Base-by-base conservation (phyloP, 1,140 invertebrate genomes). In the Conus betulinus region DNA sequence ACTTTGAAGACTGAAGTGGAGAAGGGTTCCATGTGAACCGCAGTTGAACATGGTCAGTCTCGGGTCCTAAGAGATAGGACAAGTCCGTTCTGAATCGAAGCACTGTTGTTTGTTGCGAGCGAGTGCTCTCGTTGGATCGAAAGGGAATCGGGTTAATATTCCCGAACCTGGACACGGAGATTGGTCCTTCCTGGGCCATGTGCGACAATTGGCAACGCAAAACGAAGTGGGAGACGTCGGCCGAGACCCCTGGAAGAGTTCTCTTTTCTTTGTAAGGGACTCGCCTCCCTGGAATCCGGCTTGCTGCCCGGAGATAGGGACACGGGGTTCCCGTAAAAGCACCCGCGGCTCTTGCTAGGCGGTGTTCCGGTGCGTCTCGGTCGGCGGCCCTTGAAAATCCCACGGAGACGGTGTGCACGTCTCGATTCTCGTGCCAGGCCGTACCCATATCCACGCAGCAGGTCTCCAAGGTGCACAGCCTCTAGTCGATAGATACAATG, bases 391-490 rank as follows among this genome's bases (percentile, higher is more conserved):
- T 97, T 97, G 96, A 97, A 97, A 97, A 97, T 97, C 96, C 96
- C 96, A 96, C 96, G 57, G 55, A 60, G 1, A 60, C 57, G 57
- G 57, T 2, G 57, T 60, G n/a, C n/a, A n/a, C n/a, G n/a, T n/a
- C n/a, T n/a, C n/a, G n/a, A 60, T 60, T 60, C 57, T 60, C 57
- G 57, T 60, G 55, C 57, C 57, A 60, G 57, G 1, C 57, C 55
- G 55, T 97, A 97, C 97, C 96, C 96, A 97, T 97, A 97, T 96
- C 97, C 97, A n/a, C 39, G 97, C 97, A 97, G 96, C 97, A 97
- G 97, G 97, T 98, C 97, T 97, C 97, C 97, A 97, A 97, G 97
- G 97, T 97, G 96, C 97, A 97, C 96, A 97, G 97, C 97, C 97
- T 97, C 97, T 97, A 97, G 97, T 78, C 93, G 97, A 97, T 97